These are phyloP conservation scores for Ditylenchus dipsaci DNA, from an alignment of 1,140 invertebrate genomes.

Conservation along the genomic window DNA sequence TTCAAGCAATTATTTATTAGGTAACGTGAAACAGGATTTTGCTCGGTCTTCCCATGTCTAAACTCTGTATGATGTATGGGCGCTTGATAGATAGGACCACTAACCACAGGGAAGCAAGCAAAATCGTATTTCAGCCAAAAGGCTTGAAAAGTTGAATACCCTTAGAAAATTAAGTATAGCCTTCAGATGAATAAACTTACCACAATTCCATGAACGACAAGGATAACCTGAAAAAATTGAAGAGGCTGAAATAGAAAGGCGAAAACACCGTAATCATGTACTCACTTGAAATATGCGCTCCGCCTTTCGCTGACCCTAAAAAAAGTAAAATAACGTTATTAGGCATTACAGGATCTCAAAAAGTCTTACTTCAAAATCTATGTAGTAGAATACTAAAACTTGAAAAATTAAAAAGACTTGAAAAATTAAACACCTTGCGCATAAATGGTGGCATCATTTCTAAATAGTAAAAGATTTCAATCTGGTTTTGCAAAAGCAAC, in stretches of 20 bases:
- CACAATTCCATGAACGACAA: not conserved
- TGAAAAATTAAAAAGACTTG: too few species aligned
- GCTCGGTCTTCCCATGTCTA: too few species aligned
- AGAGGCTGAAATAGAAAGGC: constrained; percentile 13
- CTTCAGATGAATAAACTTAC: not conserved
- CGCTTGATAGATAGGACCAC: too few species aligned
- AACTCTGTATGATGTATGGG: too few species aligned
- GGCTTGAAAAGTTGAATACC: too few species aligned
- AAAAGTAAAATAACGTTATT: constrained; percentile 34
- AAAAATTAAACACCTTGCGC: not conserved
- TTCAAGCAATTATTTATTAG: too few species aligned
- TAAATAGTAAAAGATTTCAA: too few species aligned
- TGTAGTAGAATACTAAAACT: not conserved
- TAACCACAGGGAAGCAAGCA: too few species aligned
- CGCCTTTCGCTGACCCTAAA: constrained; percentile 35
- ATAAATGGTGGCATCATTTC: not conserved
- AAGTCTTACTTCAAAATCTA: not conserved
- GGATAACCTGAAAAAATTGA: not conserved
- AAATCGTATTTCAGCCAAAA: too few species aligned
- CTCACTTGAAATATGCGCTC: constrained; percentile 40
- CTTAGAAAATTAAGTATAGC: not conserved
- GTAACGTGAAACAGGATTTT: too few species aligned
- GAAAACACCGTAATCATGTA: not conserved
- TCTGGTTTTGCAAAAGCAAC: not conserved
- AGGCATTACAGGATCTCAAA: not conserved